These are phyloP conservation scores for Liparis tanakae DNA, from an alignment of 2,797 vertebrate species.

Conservation along the genomic window DNA sequence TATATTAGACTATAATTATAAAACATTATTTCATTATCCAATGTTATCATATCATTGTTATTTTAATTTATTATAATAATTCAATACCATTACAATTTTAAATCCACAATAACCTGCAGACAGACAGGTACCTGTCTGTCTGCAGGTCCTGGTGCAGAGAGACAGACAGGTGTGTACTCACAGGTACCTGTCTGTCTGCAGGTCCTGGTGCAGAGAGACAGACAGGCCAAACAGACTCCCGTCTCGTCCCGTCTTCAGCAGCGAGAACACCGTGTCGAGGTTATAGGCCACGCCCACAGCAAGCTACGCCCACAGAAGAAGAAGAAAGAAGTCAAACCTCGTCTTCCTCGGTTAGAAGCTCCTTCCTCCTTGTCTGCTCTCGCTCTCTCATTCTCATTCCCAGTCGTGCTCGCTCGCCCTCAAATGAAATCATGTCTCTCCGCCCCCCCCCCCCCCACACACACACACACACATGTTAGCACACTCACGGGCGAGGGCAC, in stretches of 20 bases:
- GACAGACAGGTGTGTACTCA: neutral
- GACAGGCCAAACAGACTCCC: constrained; percentile 15
- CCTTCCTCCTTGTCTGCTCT: neutral
- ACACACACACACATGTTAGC: no score
- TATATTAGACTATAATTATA: no score
- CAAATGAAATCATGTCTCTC: constrained; percentile 8
- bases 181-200: neutral
- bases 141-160: no score
- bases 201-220: constrained; percentile 16
- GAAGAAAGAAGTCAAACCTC: neutral
- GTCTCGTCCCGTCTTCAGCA: constrained; percentile 7
- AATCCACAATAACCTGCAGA: no score
- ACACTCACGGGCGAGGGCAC: no score
- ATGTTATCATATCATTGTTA: no score
- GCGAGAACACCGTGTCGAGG: constrained; percentile 2
- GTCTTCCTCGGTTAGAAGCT: neutral
- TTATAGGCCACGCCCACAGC: neutral
- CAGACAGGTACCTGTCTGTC: no score
- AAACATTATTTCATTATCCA: no score
- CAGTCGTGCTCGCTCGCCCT: neutral
- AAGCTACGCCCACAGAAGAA: neutral
- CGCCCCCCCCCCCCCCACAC: no score
- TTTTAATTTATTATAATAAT: no score
- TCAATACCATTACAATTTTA: no score
- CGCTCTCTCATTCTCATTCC: neutral